A percentile compares a stretch with the other conserved stretches of the same genome.
These are phyloP conservation scores for Luperina nickerlii DNA, from an alignment of 2,888 invertebrate species.

Conservation along the genomic window DNA sequence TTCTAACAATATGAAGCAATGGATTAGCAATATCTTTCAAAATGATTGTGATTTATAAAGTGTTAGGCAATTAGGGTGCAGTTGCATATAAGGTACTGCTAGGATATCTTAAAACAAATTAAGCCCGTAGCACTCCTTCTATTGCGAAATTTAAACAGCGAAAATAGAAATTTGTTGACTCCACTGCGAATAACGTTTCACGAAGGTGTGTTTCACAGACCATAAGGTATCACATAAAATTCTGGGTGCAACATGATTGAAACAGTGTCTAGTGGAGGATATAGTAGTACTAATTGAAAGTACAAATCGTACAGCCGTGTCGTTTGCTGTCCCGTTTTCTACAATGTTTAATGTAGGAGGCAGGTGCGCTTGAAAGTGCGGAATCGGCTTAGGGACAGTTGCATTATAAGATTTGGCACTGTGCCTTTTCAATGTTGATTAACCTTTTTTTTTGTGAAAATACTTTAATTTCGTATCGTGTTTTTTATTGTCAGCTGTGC, in stretches of 20 bases:
- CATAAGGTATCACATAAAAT: neutral
- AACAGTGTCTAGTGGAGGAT: slow-evolving; percentile 8
- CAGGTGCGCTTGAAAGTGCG: slow-evolving; percentile 56
- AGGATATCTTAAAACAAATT: neutral
- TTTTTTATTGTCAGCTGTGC: neutral
- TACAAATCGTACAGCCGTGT: slow-evolving; percentile 11
- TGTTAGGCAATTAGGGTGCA: neutral
- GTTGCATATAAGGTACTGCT: neutral
- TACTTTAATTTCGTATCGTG: neutral
- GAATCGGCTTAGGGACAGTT: slow-evolving; percentile 22
- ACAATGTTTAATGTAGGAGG: slow-evolving; percentile 58
- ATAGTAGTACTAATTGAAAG: slow-evolving; percentile 33
- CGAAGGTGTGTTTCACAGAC: slow-evolving; percentile 7
- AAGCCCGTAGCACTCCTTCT: neutral
- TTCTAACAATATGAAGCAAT: neutral
- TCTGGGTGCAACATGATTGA: slow-evolving; percentile 16
- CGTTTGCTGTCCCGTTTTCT: slow-evolving; percentile 38
- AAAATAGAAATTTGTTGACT: slow-evolving; percentile 14
- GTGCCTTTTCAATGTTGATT: slow-evolving; percentile 34
- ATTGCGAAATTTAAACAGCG: slow-evolving; percentile 9
- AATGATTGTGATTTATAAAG: neutral
- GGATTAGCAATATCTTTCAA: neutral
- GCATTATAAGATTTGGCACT: slow-evolving; percentile 38
- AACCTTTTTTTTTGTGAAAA: neutral
- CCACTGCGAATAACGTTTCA: slow-evolving; percentile 9